Conservation (phyloP, 2,888 invertebrate species). For the Philereme vetulata region DNA sequence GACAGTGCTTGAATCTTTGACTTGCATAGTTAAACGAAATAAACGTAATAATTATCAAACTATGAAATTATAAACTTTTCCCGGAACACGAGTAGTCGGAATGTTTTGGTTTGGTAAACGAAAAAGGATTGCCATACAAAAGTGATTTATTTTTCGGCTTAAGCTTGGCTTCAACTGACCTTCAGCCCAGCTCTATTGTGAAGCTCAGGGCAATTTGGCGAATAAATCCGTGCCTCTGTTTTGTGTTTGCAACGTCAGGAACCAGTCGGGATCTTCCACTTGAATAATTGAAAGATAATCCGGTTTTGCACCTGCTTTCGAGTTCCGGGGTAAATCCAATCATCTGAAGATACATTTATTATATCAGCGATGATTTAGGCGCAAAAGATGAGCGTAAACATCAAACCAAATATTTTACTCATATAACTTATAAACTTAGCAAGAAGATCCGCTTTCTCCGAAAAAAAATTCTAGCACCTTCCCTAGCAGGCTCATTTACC, state of each 20-base stretch:
- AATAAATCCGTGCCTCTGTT: constrained; percentile 61
- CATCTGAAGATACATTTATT: constrained; percentile 30
- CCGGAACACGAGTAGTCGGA: too few species aligned
- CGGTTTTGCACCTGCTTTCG: constrained; percentile 42
- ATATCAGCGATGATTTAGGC: constrained; percentile 17
- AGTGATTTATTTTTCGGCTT: constrained; percentile 14
- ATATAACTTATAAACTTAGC: too few species aligned
- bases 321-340: constrained; percentile 33
- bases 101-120: too few species aligned
- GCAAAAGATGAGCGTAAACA: constrained; percentile 6
- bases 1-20: too few species aligned
- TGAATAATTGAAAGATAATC: constrained; percentile 56
- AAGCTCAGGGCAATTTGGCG: constrained; percentile 55
- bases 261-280: constrained; percentile 48
- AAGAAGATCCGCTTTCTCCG: too few species aligned
- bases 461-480: too few species aligned
- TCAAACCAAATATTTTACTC: too few species aligned
- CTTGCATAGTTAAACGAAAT: too few species aligned
- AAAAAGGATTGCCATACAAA: too few species aligned
- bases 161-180: constrained; percentile 19
- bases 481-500: too few species aligned
- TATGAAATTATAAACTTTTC: too few species aligned
- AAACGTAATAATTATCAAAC: too few species aligned
- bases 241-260: constrained; percentile 56
- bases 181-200: constrained; percentile 22